Evolutionary conservation across 2,888 invertebrate species (phyloP), one percentile per base, ranked within the genome.

Genomic region (Megastigmus dorsalis): DNA sequence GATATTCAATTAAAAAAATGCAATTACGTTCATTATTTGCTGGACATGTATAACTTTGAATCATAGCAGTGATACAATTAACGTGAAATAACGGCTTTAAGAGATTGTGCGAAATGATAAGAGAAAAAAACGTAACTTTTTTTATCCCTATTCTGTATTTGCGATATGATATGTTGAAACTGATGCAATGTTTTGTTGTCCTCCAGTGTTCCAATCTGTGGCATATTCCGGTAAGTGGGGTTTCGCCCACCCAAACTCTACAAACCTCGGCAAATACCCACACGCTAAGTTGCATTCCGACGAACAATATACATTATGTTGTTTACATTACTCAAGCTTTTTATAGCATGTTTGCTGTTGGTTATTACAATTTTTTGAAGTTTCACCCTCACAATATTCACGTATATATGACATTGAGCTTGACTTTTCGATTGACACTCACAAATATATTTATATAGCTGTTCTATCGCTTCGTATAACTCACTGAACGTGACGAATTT

Each of bases 171-270:
- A n/a, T 76, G 66, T 76, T 73, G 77, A 84, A 86, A 87, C 88
- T 88, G 85, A 88, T 84, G 84, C 85, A 83, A 83, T 88, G 83
- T 88, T 88, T 89, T 89, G 86, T 89, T 89, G 86, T 89, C 89
- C 89, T 88, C 88, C 88, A 95, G 95, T 95, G 95, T 95, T 95
- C 94, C 95, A 95, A 93, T 95, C 95, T 91, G 95, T 95, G 94
- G 95, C 95, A 90, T 95, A 95, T 92, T 95, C 95, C 91, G 95
- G 95, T 95, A 95, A 95, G 95, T 93, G 90, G 91, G 91, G 90
- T 89, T 82, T 77, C 68, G 84, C 88, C 87, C 87, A 87, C 88
- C 82, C 82, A 84, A 82, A 81, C 80, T 83, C 82, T 83, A 82
- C 83, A 80, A 84, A 78, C 80, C 79, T 82, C 83, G 81, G 80